Evolutionary conservation across 2,113 vertebrate species (phyloP), one percentile per base, ranked within the genome.

Genomic region (Aramus guarauna): DNA sequence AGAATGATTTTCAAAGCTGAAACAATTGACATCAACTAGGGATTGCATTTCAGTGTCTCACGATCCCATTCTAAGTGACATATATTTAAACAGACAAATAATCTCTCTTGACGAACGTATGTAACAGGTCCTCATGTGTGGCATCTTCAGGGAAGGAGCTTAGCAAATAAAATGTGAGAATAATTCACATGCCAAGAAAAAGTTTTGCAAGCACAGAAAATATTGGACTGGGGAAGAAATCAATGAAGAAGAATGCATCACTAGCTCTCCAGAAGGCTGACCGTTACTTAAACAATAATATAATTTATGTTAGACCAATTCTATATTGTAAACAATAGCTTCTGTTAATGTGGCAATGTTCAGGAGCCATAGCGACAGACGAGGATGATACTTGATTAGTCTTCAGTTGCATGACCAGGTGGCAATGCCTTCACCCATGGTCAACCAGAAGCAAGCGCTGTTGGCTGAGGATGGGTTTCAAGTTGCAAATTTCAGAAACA

Each of bases 191-290:
- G 52, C 30, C 23, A 90, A 89, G 19, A n/a, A 48, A 29, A 94
- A 83, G 29, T 2, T 4, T n/a, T 69, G 72, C 67, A 96, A 77
- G 64, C 37, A 36, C 92, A 92, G 59, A 50, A 91, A 90, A 77
- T 24, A 64, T 0, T 5, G 39, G 36, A 41, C 0, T 0, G 6
- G 12, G 15, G 41, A 91, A 66, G 27, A 37, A 92, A 34, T 45
- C 37, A 20, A 12, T 3, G 16, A 32, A 0, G 0, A 85, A 18
- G 66, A 69, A 60, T 6, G 12, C 41, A 73, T 34, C 11, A 5
- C 36, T 15, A 56, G 19, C 37, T 88, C 52, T 83, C 32, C 63
- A 79, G 19, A 88, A 93, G 10, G 52, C 37, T 75, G 39, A 26
- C n/a, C 72, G 7, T 12, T 66, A 68, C 58, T 47, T 76, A 17